These are phyloP conservation scores for Dorcus hopei DNA, from an alignment of 2,888 invertebrate species.

Conservation along the genomic window DNA sequence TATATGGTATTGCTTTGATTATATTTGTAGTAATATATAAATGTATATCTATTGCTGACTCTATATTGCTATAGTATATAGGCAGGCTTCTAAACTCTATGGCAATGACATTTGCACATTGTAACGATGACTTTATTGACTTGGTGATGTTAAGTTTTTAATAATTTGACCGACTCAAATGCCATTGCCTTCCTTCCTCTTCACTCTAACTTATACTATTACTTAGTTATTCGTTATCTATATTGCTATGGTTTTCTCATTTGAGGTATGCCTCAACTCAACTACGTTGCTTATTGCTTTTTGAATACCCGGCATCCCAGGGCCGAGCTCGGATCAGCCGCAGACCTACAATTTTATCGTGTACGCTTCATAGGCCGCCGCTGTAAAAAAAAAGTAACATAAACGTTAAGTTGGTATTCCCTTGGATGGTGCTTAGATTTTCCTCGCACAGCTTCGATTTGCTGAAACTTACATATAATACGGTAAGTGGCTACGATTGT, in stretches of 20 bases:
- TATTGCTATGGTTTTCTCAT: slow-evolving; percentile 50
- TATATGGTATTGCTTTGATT: slow-evolving; percentile 48
- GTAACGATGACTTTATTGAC: slow-evolving; percentile 1
- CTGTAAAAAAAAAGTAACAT: background rate
- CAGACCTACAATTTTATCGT: slow-evolving; percentile 31
- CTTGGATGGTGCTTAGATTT: background rate
- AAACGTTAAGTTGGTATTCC: no score
- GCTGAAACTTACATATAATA: slow-evolving; percentile 14
- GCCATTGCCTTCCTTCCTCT: slow-evolving; percentile 21
- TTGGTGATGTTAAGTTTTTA: background rate
- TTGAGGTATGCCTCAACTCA: slow-evolving; percentile 30
- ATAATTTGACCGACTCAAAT: slow-evolving; percentile 23
- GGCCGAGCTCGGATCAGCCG: slow-evolving; percentile 30
- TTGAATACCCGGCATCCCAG: slow-evolving; percentile 52
- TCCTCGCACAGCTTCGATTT: background rate
- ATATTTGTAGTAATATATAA: slow-evolving; percentile 33
- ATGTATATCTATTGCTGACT: slow-evolving; percentile 46
- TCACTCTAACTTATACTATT: slow-evolving; percentile 31
- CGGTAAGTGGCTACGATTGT: slow-evolving; percentile 29
- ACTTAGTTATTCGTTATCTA: slow-evolving; percentile 44
- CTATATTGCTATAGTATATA: slow-evolving; percentile 50
- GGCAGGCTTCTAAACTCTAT: slow-evolving; percentile 45
- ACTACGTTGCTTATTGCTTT: slow-evolving; percentile 51
- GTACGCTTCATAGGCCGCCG: slow-evolving; percentile 27
- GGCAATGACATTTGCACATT: slow-evolving; percentile 29